A percentile compares a stretch with the other conserved stretches of the same genome.
These are phyloP conservation scores for Orchesella cincta DNA, from an alignment of 1,140 invertebrate species.

Conservation along the genomic window DNA sequence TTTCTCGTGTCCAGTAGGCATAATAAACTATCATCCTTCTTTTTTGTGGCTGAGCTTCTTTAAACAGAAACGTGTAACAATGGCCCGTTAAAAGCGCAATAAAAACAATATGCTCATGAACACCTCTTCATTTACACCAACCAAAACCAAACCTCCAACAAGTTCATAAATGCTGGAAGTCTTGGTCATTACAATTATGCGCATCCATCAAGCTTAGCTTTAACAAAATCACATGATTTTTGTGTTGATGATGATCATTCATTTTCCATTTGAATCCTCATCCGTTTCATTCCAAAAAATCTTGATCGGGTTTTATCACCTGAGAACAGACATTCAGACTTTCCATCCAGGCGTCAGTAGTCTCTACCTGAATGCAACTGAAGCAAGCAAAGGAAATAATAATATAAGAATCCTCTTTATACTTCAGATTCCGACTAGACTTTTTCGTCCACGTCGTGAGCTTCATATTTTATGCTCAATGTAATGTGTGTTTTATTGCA, in stretches of 20 bases:
- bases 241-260: neutral
- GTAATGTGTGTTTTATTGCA: too few species aligned
- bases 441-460: neutral
- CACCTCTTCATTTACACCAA: neutral
- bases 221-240: neutral
- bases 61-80: neutral
- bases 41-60: too few species aligned
- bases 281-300: neutral
- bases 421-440: neutral
- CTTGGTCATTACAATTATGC: neutral
- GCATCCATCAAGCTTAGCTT: neutral
- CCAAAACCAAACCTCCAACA: neutral
- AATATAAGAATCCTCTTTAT: neutral
- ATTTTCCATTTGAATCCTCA: neutral
- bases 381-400: neutral
- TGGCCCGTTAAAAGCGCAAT: conserved; percentile 11
- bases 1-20: too few species aligned
- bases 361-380: neutral
- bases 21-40: neutral
- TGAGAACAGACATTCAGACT: neutral
- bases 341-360: neutral
- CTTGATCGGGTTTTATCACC: neutral
- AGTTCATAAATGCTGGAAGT: neutral
- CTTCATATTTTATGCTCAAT: too few species aligned
- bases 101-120: neutral